Evolutionary conservation across 2,888 invertebrate genomes (phyloP).

Genomic region (Tholera decimalis): DNA sequence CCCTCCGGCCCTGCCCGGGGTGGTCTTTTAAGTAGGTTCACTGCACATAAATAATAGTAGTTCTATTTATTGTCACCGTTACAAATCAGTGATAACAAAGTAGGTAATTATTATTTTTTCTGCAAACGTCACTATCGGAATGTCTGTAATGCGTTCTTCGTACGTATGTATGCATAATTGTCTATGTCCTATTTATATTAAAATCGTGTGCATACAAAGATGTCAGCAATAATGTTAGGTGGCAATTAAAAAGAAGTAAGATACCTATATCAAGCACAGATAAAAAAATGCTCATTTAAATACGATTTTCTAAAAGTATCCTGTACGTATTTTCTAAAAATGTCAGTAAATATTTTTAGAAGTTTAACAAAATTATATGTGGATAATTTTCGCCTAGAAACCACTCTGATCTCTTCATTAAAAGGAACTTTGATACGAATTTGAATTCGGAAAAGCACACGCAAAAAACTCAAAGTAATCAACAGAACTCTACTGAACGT

Average conservation of each 20-base stretch:
- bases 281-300: too few relatives aligned
- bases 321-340: not conserved
- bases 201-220: conserved; percentile 8
- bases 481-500: not conserved
- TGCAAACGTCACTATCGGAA: too few relatives aligned
- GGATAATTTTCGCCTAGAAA: not conserved
- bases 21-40: too few relatives aligned
- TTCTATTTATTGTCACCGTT: conserved; percentile 1
- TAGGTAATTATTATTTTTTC: not conserved
- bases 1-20: too few relatives aligned
- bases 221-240: not conserved
- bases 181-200: conserved; percentile 2
- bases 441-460: not conserved
- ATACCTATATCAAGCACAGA: too few relatives aligned
- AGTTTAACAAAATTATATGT: not conserved
- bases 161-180: not conserved
- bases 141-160: not conserved
- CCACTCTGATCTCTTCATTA: conserved; percentile 14
- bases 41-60: conserved; percentile 2
- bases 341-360: not conserved
- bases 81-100: conserved; percentile 12
- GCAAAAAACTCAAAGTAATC: conserved; percentile 25
- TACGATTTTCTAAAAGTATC: too few relatives aligned
- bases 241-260: too few relatives aligned
- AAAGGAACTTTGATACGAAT: not conserved